These are phyloP conservation scores for Tamias sibiricus DNA, from an alignment of 2,113 vertebrate genomes.

Conservation along the genomic window DNA sequence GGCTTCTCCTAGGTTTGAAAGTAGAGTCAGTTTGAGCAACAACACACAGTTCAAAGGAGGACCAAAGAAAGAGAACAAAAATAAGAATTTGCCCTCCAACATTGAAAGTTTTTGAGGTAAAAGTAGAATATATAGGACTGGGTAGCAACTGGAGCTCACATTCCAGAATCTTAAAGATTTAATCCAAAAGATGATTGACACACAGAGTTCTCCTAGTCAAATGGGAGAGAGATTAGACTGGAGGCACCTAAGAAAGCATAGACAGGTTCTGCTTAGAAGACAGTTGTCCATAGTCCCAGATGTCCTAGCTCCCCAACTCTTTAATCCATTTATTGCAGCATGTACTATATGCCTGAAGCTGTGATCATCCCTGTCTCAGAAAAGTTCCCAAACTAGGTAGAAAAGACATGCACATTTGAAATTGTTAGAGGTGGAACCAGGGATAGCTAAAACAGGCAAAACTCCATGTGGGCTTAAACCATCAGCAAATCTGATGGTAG, in stretches of 20 bases:
- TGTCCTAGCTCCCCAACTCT: not conserved
- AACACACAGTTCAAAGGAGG: not conserved
- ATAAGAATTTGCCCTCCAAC: not conserved
- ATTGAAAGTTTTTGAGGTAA: not conserved
- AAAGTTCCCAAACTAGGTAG: not conserved
- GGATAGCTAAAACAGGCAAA: not conserved
- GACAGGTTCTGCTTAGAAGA: not conserved
- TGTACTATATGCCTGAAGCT: not conserved
- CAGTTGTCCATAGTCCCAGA: not conserved
- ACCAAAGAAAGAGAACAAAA: not conserved
- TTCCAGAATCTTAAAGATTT: not conserved
- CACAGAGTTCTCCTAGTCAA: not conserved
- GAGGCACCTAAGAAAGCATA: not conserved
- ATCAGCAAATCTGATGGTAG: not conserved
- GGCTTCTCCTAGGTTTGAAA: not conserved
- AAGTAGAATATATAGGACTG: not conserved
- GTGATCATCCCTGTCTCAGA: not conserved
- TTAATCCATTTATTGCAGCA: not conserved
- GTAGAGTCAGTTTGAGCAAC: not conserved
- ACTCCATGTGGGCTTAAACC: not conserved
- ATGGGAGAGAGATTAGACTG: not conserved
- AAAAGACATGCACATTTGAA: constrained; percentile 31
- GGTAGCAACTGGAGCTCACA: not conserved
- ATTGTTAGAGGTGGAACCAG: constrained; percentile 43
- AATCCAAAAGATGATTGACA: not conserved